Base-by-base conservation (phyloP, 1,140 invertebrate genomes). In the Sitophilus oryzae region DNA sequence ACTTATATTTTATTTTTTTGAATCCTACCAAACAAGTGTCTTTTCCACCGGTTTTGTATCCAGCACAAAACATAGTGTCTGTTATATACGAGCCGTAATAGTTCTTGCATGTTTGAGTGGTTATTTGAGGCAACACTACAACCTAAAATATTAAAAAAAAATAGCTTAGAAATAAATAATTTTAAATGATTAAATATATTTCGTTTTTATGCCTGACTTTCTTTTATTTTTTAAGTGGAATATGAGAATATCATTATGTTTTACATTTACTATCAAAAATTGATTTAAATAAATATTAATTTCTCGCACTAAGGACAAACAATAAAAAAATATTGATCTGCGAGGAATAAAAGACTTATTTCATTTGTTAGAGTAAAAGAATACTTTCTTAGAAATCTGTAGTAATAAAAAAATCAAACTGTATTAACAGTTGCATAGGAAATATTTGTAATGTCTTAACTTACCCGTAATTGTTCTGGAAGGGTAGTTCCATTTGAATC, bases 51-150 rank as follows among this genome's bases (percentile, higher is more conserved):
- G 18, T 16, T 14, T 48, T 14, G 10, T 69, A 56, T 34, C 74
- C 74, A 21, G 73, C 72, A 49, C 74, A 75, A 23, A 75, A 67
- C 74, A 74, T 75, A 16, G 66, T 50, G 10, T 56, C 43, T 21
- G 65, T 60, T 35, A 65, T 58, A 8, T 45, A 25, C 2, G 50
- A 49, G 0, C 51, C 50, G 18, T 58, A 58, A 38, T 53, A 53
- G 14, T 48, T 49, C 15, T 25, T 41, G 30, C 56, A 58, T 2
- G 25, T 37, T 37, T 49, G 25, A 3, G 45, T 53, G 1, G 11
- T 20, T 9, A 58, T 53, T 30, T 43, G 22, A 1, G 56, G 56
- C 3, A 58, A 18, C 37, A 49, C 51, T 3, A 58, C 47, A 10
- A 20, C 40, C 55, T 51, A 46, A 45, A 35, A 46, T 11, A 2